Conservation (phyloP, 2,797 vertebrate species). For the Lerista edwardsae region DNA sequence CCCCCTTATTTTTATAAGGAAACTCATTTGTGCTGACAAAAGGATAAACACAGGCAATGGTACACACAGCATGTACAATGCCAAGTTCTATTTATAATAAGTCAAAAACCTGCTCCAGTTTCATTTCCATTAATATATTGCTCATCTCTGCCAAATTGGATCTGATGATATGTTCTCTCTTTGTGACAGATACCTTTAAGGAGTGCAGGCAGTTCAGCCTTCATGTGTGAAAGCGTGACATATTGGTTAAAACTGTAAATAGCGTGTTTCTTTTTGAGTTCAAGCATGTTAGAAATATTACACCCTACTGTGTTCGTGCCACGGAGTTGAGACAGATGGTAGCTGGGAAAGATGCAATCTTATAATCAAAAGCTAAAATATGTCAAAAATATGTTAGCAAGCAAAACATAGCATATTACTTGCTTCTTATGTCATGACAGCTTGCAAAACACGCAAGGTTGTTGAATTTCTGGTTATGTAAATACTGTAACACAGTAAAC, state of each 20-base stretch:
- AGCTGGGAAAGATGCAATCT: conserved; percentile 82
- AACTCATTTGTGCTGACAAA: conserved; percentile 71
- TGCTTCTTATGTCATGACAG: conserved; percentile 79
- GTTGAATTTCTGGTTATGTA: conserved; percentile 73
- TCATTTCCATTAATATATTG: conserved; percentile 67
- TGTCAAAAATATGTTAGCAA: conserved; percentile 84
- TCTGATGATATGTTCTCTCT: conserved; percentile 68
- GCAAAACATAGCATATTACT: conserved; percentile 79
- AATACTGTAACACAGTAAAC: conserved; percentile 74
- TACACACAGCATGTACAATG: conserved; percentile 57
- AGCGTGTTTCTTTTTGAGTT: conserved; percentile 76
- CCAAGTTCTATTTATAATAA: conserved; percentile 67
- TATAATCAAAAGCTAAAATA: conserved; percentile 83
- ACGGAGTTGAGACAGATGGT: conserved; percentile 82
- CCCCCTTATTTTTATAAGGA: conserved; percentile 42
- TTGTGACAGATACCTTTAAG: conserved; percentile 73
- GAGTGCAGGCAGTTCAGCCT: conserved; percentile 68
- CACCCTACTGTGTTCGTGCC: conserved; percentile 81
- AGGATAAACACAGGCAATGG: conserved; percentile 56
- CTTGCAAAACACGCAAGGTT: conserved; percentile 80
- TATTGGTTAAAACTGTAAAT: conserved; percentile 79
- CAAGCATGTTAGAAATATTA: conserved; percentile 78
- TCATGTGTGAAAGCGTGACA: conserved; percentile 75
- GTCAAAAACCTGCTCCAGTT: conserved; percentile 58
- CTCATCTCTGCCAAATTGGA: conserved; percentile 72